Evolutionary conservation across 2,888 invertebrate species (phyloP), one percentile per base, ranked within the genome.

Genomic region (Andricus quercusramuli): DNA sequence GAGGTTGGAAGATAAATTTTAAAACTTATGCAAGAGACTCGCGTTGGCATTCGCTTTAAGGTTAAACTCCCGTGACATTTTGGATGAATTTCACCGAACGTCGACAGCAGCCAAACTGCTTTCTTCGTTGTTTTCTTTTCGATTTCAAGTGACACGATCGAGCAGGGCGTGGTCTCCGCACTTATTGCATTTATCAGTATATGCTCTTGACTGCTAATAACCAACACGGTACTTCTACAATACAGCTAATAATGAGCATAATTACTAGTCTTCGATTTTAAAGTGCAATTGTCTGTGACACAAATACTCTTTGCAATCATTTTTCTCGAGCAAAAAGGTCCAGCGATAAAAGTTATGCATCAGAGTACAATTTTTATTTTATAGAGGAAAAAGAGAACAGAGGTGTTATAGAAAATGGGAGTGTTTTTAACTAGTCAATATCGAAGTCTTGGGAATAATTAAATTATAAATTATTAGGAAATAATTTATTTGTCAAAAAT

Each of bases 41-140:
- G 84, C 84, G 85, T 85, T 85, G 80, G 83, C 85, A 87, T 86
- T 86, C 86, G 86, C 88, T 84, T 87, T 90, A 90, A 91, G 90
- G 90, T 91, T 90, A 91, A 91, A 89, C 90, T 86, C 87, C 89
- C 86, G 87, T 91, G 91, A 92, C 91, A 92, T 92, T 91, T 92
- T 91, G 90, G 89, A 89, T 89, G 89, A 91, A 91, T 92, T 92
- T 91, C 91, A 91, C 91, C 86, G 82, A 82, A 84, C 86, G 85
- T 83, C 79, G 84, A 86, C 85, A 80, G 87, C 85, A 80, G 78
- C 78, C 82, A 74, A 77, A 80, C 85, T 89, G 89, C 90, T 91
- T 90, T 91, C 91, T 90, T 91, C 90, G 88, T 88, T 85, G 85
- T 90, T 90, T 90, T 90, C 86, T 86, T 85, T 64, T 64, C 79